phyloP scores from a whole-genome alignment of 2,888 invertebrate genomes.

The Protonemura montana region DNA sequence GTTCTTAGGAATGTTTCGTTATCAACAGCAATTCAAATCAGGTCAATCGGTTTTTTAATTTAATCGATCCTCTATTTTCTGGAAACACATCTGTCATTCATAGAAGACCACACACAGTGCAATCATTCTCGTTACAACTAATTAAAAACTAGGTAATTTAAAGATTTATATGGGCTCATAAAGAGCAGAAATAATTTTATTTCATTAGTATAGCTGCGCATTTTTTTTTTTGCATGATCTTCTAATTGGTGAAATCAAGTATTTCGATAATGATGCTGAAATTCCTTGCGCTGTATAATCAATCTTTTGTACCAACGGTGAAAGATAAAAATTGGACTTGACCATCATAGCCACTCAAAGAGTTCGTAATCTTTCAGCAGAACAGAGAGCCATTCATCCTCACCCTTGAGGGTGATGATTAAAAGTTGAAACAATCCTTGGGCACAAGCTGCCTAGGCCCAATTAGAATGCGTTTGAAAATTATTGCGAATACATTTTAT shows the following conservation, averaged over 20 bases:
- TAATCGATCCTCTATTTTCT: neutral
- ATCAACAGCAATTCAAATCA: too few species aligned
- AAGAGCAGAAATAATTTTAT: neutral
- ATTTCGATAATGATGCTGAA: neutral
- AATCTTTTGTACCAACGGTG: neutral
- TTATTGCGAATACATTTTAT: conserved; percentile 18
- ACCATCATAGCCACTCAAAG: neutral
- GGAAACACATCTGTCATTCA: neutral
- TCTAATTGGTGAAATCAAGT: neutral
- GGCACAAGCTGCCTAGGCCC: neutral
- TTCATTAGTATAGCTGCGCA: neutral
- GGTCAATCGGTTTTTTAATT: neutral
- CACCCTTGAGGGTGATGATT: neutral
- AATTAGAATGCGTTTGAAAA: neutral
- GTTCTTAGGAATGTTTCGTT: neutral
- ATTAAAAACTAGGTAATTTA: neutral
- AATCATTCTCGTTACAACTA: neutral
- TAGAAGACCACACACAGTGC: neutral
- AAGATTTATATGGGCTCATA: too few species aligned
- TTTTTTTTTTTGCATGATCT: neutral
- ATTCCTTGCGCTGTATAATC: neutral
- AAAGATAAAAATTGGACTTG: neutral
- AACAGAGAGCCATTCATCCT: neutral
- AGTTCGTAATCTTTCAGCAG: neutral
- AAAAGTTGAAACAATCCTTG: neutral